A percentile compares a stretch with the other conserved stretches of the same genome.
These are phyloP conservation scores for Lota lota DNA, from an alignment of 2,113 vertebrate genomes.

Conservation along the genomic window DNA sequence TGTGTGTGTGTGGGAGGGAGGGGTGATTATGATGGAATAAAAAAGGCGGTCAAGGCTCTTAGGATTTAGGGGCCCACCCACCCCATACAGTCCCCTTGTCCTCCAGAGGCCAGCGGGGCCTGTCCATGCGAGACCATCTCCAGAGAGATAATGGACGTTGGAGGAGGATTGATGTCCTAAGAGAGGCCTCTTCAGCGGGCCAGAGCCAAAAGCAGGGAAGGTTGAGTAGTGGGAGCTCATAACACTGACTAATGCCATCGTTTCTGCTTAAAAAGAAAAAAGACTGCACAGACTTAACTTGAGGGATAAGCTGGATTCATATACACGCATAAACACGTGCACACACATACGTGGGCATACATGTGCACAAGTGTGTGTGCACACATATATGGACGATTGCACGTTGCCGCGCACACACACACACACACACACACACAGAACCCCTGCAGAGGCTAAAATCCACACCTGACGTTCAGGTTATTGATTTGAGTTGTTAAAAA, in stretches of 20 bases:
- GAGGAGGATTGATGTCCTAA: conserved; percentile 44
- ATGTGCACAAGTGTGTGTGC: too few species aligned
- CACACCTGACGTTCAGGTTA: not conserved
- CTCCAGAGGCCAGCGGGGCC: conserved; percentile 41
- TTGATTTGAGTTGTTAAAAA: conserved; percentile 12
- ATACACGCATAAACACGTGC: not conserved
- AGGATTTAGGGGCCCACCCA: conserved; percentile 18
- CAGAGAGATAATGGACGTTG: conserved; percentile 54
- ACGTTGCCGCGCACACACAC: not conserved
- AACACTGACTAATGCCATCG: too few species aligned
- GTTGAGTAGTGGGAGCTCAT: not conserved
- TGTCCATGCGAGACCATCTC: conserved; percentile 50
- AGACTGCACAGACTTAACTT: too few species aligned
- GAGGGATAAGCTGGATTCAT: too few species aligned
- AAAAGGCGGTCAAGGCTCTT: not conserved
- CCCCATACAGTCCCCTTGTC: conserved; percentile 39
- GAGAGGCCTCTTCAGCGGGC: conserved; percentile 23
- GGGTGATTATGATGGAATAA: not conserved
- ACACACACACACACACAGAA: not conserved
- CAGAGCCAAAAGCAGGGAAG: conserved; percentile 21
- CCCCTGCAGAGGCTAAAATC: not conserved
- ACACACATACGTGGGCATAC: not conserved
- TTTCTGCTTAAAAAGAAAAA: too few species aligned
- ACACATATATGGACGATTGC: too few species aligned
- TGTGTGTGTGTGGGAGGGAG: too few species aligned